Evolutionary conservation across 2,113 vertebrate species (phyloP).

Genomic region (Okapia johnstoni): DNA sequence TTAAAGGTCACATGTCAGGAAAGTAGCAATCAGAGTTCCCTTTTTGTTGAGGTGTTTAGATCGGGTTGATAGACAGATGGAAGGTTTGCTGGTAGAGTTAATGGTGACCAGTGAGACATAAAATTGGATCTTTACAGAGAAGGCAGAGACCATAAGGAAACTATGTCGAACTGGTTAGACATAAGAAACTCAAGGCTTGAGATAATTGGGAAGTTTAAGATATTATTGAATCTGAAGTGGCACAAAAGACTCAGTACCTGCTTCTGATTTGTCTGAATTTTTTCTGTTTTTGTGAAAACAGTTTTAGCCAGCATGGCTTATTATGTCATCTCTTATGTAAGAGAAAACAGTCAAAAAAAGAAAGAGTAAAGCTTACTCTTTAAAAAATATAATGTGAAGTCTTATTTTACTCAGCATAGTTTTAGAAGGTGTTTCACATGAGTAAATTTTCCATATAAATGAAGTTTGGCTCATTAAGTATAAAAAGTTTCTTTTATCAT

Average conservation of each 20-base stretch:
- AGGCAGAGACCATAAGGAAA: background rate
- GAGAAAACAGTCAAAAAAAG: background rate
- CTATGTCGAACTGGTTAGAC: background rate
- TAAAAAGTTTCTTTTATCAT: constrained; percentile 5
- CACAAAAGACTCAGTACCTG: background rate
- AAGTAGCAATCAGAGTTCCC: background rate
- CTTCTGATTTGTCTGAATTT: background rate
- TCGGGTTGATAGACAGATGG: background rate
- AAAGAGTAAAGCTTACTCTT: background rate
- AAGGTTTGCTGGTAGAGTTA: background rate
- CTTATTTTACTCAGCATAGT: background rate
- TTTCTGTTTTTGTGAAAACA: constrained; percentile 7
- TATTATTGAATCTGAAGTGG: background rate
- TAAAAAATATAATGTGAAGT: background rate
- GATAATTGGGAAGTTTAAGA: background rate
- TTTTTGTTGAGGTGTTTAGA: background rate
- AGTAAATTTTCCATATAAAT: constrained; percentile 7
- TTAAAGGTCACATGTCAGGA: constrained; percentile 21
- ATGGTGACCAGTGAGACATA: background rate
- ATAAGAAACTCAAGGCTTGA: background rate
- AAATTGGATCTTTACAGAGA: background rate
- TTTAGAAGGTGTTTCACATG: background rate
- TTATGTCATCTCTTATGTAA: background rate
- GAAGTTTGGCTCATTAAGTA: background rate
- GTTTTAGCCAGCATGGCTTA: background rate